Evolutionary conservation across 1,140 invertebrate species (phyloP), one percentile per base, ranked within the genome.

Genomic region (Oryctes rhinoceros): DNA sequence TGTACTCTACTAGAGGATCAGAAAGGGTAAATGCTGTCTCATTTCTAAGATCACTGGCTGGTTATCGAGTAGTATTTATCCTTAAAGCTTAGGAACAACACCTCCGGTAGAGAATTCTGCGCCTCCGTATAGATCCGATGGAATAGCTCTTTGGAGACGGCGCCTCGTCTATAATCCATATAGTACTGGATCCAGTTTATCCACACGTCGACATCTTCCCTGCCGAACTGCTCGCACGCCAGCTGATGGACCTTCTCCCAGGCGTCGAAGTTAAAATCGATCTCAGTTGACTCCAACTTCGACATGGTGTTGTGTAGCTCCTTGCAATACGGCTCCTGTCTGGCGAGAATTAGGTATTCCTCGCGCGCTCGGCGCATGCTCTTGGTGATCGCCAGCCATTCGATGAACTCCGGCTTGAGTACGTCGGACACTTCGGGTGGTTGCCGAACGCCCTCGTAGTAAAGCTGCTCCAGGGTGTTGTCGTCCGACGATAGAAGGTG

Each of bases 121-220:
- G 80, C 80, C 24, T 81, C 78, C 24, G 13, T 39, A 62, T 76
- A 81, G 37, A 79, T 79, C 35, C 48, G 20, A 67, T 79, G 77
- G 18, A 81, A 35, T 4, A 59, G 35, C 18, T 74, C 74, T 39
- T 81, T 80, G 48, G 67, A 53, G 67, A 49, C 77, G 20, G 44
- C 44, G 10, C 47, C 49, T n/a, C 48, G 78, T 10, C 78, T 81
- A 76, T 59, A 79, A 65, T 77, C 47, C 59, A 78, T 77, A 48
- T 71, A 79, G 82, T 92, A 91, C 30, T 86, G 87, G 15, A 92
- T 88, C 80, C 89, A 91, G 81, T 91, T 88, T 65, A 92, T 86
- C 92, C 92, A 93, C 11, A 92, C 85, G 83, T 91, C 89, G 76
- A 85, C 85, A 81, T 89, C 85, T 35, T 83, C 86, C 82, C 87